Evolutionary conservation across 2,888 invertebrate species (phyloP), one percentile per base, ranked within the genome.

Genomic region (Pseudococcus viburni): DNA sequence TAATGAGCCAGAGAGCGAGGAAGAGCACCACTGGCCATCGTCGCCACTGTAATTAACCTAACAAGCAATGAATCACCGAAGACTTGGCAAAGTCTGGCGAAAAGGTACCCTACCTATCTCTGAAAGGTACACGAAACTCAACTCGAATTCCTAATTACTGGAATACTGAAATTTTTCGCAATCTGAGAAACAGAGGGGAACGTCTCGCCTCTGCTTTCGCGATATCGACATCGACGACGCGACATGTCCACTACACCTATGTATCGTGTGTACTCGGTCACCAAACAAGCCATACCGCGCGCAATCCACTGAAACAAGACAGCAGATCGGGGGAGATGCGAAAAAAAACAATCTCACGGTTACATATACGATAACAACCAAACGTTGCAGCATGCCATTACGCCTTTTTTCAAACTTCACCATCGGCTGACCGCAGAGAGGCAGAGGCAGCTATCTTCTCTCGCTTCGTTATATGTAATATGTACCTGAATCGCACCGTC

Each of bases 301-400:
- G 26, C 1, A 3, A 64, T 46, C 46, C 46, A 12, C 46, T 3
- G 46, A 46, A 8, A 4, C 8, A 51, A 15, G 5, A 1, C 51
- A 51, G 51, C 26, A 33, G 26, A 33, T 33, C 26, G 26, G 26
- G 26, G 26, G 68, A 73, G 68, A 73, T 12, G 33, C 33, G 26
- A 73, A 73, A 73, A 73, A 80, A 80, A 80, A 33, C 80, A 73
- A 80, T 80, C 80, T 80, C 80, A 80, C 80, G 80, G 80, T n/a
- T 33, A 33, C 26, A 33, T 33, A 33, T 80, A 80, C 0, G 80
- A 80, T 80, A 80, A 80, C 80, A 80, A 80, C 80, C 42, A 42
- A 80, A 80, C 80, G 19, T 42, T 42, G 80, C 80, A 42, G 80
- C 42, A 80, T 80, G 80, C 80, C 80, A 80, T 80, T 42, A 80